These are phyloP conservation scores for Drosophila meridiana DNA, from an alignment of 2,888 invertebrate species.

Conservation along the genomic window DNA sequence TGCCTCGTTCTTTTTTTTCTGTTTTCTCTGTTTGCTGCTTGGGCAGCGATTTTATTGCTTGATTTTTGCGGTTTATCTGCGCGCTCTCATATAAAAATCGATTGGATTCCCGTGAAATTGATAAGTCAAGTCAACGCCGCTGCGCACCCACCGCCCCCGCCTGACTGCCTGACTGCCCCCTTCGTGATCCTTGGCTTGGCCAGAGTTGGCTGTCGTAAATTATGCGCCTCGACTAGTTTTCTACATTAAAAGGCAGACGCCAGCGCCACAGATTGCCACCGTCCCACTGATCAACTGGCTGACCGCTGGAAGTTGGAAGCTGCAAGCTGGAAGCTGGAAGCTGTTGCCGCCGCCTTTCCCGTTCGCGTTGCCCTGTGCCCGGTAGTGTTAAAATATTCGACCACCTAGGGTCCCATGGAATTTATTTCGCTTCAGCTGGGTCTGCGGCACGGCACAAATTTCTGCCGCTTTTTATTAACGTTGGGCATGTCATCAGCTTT, in stretches of 20 bases:
- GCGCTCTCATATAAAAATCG: slow-evolving; percentile 82
- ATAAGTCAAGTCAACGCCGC: slow-evolving; percentile 82
- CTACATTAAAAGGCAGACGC: slow-evolving; percentile 82
- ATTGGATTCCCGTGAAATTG: slow-evolving; percentile 83
- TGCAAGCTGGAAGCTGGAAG: slow-evolving; percentile 12
- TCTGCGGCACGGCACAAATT: slow-evolving; percentile 57
- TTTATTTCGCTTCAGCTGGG: slow-evolving; percentile 64
- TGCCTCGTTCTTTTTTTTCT: slow-evolving; percentile 20
- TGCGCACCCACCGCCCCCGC: slow-evolving; percentile 6
- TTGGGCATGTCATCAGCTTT: slow-evolving; percentile 76
- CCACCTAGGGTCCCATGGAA: slow-evolving; percentile 81
- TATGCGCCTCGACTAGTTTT: slow-evolving; percentile 82
- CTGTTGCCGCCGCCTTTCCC: slow-evolving; percentile 14
- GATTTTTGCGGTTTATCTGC: slow-evolving; percentile 82
- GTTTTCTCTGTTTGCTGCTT: slow-evolving; percentile 31
- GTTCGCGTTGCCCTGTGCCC: slow-evolving; percentile 53
- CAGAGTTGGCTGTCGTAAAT: slow-evolving; percentile 73
- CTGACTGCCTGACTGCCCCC: slow-evolving; percentile 1
- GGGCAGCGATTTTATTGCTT: slow-evolving; percentile 77
- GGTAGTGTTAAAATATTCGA: slow-evolving; percentile 83
- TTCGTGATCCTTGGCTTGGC: slow-evolving; percentile 43
- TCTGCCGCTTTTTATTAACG: slow-evolving; percentile 82
- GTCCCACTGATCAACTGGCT: slow-evolving; percentile 14
- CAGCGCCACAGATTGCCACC: slow-evolving; percentile 77
- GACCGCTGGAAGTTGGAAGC: slow-evolving; percentile 10